phyloP scores from a whole-genome alignment of 1,140 invertebrate genomes.

The Artemia franciscana region DNA sequence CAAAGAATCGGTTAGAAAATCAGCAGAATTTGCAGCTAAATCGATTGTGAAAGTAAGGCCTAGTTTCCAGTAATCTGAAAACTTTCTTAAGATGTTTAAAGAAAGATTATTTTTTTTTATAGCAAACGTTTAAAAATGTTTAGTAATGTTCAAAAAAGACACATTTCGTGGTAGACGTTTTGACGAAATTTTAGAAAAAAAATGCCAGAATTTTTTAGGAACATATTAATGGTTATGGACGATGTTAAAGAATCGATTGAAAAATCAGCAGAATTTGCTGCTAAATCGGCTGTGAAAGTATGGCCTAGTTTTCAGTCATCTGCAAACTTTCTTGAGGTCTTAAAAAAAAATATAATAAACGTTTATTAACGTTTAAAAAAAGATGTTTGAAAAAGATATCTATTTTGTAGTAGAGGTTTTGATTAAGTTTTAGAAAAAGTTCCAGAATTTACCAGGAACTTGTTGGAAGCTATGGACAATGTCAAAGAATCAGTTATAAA shows the following conservation, averaged over 20 bases:
- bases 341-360: too few relatives aligned
- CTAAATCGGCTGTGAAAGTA: conserved; percentile 53
- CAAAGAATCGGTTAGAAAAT: conserved; percentile 58
- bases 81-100: too few relatives aligned
- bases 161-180: conserved; percentile 33
- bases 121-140: too few relatives aligned
- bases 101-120: too few relatives aligned
- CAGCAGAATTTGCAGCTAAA: conserved; percentile 48
- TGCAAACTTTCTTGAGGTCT: too few relatives aligned
- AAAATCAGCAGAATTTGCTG: conserved; percentile 46
- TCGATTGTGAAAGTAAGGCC: conserved; percentile 55
- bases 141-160: too few relatives aligned
- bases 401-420: conserved; percentile 32
- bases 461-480: conserved; percentile 78
- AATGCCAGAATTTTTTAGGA: conserved; percentile 48
- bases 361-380: too few relatives aligned
- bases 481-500: conserved; percentile 66
- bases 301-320: too few relatives aligned
- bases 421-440: conserved; percentile 28
- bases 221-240: conserved; percentile 70
- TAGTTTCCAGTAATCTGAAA: too few relatives aligned
- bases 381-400: too few relatives aligned
- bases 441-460: conserved; percentile 47
- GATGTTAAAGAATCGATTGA: conserved; percentile 77
- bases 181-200: conserved; percentile 24